These are phyloP conservation scores for Pelodytes ibericus DNA, from an alignment of 2,797 vertebrate genomes.

Conservation along the genomic window DNA sequence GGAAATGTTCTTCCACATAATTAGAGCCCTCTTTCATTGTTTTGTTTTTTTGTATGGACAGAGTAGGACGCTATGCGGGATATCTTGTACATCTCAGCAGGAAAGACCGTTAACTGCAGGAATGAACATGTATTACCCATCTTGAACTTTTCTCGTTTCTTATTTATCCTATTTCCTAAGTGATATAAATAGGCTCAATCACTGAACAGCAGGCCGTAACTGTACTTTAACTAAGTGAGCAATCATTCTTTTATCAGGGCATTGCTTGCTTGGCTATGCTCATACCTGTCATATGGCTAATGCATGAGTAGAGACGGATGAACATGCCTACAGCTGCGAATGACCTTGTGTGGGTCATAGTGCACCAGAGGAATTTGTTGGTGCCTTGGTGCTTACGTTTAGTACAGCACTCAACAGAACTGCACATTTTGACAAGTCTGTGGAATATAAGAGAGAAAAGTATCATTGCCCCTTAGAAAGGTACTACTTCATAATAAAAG, in stretches of 20 bases:
- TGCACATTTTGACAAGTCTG: neutral
- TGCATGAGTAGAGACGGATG: constrained; percentile 20
- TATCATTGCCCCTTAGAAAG: no score
- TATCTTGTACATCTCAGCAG: no score
- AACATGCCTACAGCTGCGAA: constrained; percentile 5
- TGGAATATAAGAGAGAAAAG: no score
- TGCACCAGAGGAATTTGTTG: neutral
- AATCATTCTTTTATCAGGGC: neutral
- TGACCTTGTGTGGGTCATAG: constrained; percentile 19
- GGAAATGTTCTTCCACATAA: no score
- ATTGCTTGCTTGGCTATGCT: neutral
- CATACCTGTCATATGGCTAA: constrained; percentile 18
- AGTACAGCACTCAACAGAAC: neutral
- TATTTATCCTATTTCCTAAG: neutral
- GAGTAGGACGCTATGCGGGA: no score
- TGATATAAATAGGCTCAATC: neutral
- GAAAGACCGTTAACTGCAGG: no score
- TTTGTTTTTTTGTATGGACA: no score
- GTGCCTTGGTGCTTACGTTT: neutral
- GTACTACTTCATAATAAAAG: no score
- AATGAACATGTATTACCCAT: no score
- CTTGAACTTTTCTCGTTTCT: no score
- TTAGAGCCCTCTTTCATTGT: no score
- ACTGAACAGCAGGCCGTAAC: neutral
- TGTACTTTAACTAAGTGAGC: neutral